Evolutionary conservation across 2,113 vertebrate species (phyloP).

Genomic region (Heteronetta atricapilla): DNA sequence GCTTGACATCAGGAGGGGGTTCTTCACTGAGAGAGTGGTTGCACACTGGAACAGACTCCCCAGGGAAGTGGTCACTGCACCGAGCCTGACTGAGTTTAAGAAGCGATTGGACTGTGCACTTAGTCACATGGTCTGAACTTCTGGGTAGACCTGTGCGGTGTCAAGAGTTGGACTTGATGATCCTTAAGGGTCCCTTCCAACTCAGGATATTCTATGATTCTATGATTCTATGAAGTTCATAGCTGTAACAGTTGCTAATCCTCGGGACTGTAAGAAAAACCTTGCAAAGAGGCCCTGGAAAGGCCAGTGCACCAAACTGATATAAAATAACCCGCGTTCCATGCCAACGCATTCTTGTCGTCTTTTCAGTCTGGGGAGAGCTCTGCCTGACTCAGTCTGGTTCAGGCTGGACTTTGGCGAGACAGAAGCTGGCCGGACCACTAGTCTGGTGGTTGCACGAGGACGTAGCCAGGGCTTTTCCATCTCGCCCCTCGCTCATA

Average conservation of each 20-base stretch:
- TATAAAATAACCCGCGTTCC: rapidly evolving
- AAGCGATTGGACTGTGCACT: no score
- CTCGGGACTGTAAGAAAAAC: not conserved
- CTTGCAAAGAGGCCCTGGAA: not conserved
- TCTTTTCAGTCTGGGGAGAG: not conserved
- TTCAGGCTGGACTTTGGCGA: not conserved
- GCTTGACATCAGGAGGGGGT: no score
- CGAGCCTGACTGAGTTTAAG: no score
- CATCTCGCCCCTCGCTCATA: not conserved
- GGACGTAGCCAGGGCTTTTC: not conserved
- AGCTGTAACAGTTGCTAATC: not conserved
- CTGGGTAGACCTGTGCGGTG: no score
- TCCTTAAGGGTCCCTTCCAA: no score
- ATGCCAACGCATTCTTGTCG: rapidly evolving
- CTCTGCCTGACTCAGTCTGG: not conserved
- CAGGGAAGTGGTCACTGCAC: no score
- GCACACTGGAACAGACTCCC: no score
- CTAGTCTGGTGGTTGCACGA: rapidly evolving
- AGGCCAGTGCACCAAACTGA: not conserved
- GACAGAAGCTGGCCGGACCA: not conserved
- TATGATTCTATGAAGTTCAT: no score
- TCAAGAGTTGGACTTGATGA: no score
- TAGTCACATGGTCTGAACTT: no score
- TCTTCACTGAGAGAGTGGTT: no score
- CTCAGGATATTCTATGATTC: no score